Base-by-base conservation (phyloP, 2,113 vertebrate species). In the Strix uralensis region DNA sequence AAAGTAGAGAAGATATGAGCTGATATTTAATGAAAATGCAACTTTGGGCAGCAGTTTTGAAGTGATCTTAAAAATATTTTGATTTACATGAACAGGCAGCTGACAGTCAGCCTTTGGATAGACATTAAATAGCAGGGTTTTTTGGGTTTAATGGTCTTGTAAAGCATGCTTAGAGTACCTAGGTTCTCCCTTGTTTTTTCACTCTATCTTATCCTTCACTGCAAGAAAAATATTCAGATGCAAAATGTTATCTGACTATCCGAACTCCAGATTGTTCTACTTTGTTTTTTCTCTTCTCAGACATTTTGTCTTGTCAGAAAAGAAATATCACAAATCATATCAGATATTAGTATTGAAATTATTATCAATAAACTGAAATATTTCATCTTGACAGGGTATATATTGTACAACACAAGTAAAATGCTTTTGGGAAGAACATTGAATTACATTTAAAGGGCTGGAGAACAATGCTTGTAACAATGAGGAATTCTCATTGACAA, bases 121-220 rank as follows among this genome's bases (percentile, higher is more conserved):
- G 44, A 72, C 29, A 52, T 72, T 20, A 82, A 75, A 63, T 38
- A 54, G 5, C n/a, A 78, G 22, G 23, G 15, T 26, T 65, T 67
- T 94, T 40, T 86, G 34, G 18, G 12, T 52, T 75, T 34, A 80
- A 65, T 26, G 15, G 13, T n/a, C 38, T 44, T 32, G 25, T 38
- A 90, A 86, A 88, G 34, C 8, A 69, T 59, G 7, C 15, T 72
- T 67, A 63, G 52, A 38, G 29, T 54, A 86, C 13, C 11, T 19
- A 34, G 4, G 19, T 20, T 88, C 11, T 80, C 13, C 52, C 49
- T 59, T 42, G 20, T 1, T 27, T 80, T 94, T 88, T 59, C 32
- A n/a, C 2, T 2, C 9, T 71, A n/a, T 46, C 42, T 58, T 42
- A 58, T 32, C 4, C 4, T n/a, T 82, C 4, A 0, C 25, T 69